A percentile compares a stretch with the other conserved stretches of the same genome.
These are phyloP conservation scores for Aspiorhynchus laticeps DNA, from an alignment of 2,113 vertebrate genomes.

Conservation along the genomic window DNA sequence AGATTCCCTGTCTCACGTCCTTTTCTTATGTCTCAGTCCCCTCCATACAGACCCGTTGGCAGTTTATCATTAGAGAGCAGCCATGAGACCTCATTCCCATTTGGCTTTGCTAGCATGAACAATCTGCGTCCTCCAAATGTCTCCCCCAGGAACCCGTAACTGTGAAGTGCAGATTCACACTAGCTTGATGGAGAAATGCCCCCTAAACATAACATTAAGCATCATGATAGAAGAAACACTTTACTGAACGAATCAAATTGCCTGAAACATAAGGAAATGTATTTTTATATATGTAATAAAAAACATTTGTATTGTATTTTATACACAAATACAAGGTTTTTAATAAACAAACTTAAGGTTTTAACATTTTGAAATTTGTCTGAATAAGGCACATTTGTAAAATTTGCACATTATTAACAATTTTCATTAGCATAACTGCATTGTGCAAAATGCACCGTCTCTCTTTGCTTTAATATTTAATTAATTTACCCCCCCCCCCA, in stretches of 20 bases:
- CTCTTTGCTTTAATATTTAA: no score
- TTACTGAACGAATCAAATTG: neutral
- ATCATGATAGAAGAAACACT: neutral
- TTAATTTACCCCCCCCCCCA: no score
- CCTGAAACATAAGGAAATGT: no score
- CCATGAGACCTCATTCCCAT: neutral
- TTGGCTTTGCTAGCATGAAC: constrained; percentile 6
- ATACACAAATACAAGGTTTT: neutral
- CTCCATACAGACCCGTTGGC: neutral
- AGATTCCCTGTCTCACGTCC: neutral
- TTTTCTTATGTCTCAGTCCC: neutral
- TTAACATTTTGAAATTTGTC: neutral
- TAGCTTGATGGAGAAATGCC: neutral
- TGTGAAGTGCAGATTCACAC: neutral
- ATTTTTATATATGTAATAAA: neutral
- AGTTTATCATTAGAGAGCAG: neutral
- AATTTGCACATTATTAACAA: no score
- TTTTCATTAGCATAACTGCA: no score
- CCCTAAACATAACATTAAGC: neutral
- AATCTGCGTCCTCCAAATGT: neutral
- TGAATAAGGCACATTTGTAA: no score
- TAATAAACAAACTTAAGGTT: neutral
- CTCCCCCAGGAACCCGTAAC: neutral
- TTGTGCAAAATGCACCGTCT: no score
- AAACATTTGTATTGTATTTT: neutral